Evolutionary conservation across 2,113 vertebrate species (phyloP).

Genomic region (Labrus mixtus): DNA sequence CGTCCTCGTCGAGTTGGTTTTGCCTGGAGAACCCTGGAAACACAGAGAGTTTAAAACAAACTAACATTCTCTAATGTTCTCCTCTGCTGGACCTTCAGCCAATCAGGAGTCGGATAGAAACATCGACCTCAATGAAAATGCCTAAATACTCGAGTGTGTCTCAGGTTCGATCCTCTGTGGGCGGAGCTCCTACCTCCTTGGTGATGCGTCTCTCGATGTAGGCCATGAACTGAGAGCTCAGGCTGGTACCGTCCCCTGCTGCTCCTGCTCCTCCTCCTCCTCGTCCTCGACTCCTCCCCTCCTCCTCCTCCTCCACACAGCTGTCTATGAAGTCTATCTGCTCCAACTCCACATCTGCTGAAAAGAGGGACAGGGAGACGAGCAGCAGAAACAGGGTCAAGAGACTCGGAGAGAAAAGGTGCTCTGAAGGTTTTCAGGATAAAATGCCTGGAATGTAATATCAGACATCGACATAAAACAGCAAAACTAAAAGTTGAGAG

Average conservation of each 20-base stretch:
- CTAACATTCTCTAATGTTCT: too few relatives aligned
- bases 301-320: slow-evolving; percentile 70
- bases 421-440: too few relatives aligned
- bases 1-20: slow-evolving; percentile 76
- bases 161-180: not conserved
- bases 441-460: too few relatives aligned
- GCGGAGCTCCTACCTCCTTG: slow-evolving; percentile 59
- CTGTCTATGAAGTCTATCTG: slow-evolving; percentile 80
- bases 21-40: slow-evolving; percentile 87
- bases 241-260: slow-evolving; percentile 55
- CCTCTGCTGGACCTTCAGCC: not conserved
- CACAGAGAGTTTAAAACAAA: not conserved
- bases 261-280: not conserved
- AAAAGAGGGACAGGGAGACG: not conserved
- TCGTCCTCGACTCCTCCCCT: slow-evolving; percentile 30
- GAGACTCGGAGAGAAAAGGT: too few relatives aligned
- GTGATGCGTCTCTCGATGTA: slow-evolving; percentile 79
- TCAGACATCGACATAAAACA: too few relatives aligned
- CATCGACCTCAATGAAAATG: too few relatives aligned
- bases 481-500: too few relatives aligned
- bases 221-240: slow-evolving; percentile 81
- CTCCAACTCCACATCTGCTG: slow-evolving; percentile 64
- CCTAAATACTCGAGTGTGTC: too few relatives aligned
- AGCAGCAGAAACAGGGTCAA: not conserved
- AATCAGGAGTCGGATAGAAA: not conserved